A percentile compares a stretch with the other conserved stretches of the same genome.
These are phyloP conservation scores for Cyrtodaria siliqua DNA, from an alignment of 2,888 invertebrate genomes.

Conservation along the genomic window DNA sequence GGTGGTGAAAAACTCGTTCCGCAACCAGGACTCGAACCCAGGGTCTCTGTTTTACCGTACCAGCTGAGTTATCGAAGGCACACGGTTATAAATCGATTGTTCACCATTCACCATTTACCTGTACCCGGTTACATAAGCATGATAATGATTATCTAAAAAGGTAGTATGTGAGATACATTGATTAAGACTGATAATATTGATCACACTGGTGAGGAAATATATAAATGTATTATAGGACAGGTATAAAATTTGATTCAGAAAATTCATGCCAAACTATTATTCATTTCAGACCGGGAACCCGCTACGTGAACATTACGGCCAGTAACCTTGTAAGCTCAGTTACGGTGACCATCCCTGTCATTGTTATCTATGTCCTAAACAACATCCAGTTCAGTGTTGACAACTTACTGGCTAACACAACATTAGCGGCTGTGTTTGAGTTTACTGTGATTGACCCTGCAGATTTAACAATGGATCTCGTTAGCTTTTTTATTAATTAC, in stretches of 20 bases:
- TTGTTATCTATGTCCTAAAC: constrained; percentile 51
- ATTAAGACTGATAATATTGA: too few relatives aligned
- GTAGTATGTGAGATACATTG: too few relatives aligned
- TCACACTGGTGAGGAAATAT: too few relatives aligned
- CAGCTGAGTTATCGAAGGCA: neutral
- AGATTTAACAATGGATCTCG: constrained; percentile 36
- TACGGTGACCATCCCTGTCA: constrained; percentile 27
- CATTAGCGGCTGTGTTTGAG: constrained; percentile 26
- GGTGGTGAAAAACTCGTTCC: neutral
- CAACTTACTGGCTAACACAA: constrained; percentile 31
- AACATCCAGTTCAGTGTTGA: constrained; percentile 30
- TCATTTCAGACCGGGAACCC: constrained; percentile 29
- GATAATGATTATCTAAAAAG: too few relatives aligned
- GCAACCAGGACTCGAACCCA: neutral
- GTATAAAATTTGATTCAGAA: too few relatives aligned
- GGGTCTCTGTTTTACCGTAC: too few relatives aligned
- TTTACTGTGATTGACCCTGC: constrained; percentile 17
- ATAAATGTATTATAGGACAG: too few relatives aligned
- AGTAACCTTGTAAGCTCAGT: constrained; percentile 46
- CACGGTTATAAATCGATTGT: too few relatives aligned
- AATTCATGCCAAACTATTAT: too few relatives aligned
- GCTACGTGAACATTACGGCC: constrained; percentile 25
- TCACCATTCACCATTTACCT: too few relatives aligned
- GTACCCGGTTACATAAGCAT: too few relatives aligned
- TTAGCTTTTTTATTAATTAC: constrained; percentile 40